These are phyloP conservation scores for Halichoerus grypus DNA, from an alignment of 2,113 vertebrate species.

Conservation along the genomic window DNA sequence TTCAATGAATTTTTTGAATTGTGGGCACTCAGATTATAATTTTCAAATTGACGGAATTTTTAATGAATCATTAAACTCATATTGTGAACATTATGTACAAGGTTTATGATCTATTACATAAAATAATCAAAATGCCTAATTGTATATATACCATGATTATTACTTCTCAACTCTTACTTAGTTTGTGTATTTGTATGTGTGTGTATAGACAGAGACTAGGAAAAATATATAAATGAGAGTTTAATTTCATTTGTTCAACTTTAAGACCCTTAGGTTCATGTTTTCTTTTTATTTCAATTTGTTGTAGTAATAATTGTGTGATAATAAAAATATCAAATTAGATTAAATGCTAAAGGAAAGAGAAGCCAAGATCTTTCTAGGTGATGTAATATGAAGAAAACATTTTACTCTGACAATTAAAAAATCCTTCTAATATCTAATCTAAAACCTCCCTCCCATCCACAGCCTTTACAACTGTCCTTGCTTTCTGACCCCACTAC, in stretches of 20 bases:
- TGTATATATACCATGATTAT: background rate
- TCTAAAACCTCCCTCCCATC: background rate
- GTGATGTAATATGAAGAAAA: slow-evolving; percentile 4
- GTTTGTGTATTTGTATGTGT: background rate
- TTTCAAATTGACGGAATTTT: slow-evolving; percentile 7
- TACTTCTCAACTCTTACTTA: slow-evolving; percentile 5
- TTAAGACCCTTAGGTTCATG: background rate
- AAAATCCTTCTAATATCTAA: background rate
- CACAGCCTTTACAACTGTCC: background rate
- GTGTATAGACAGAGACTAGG: background rate
- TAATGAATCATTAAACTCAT: slow-evolving; percentile 23
- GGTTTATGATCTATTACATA: background rate
- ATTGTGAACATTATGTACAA: slow-evolving; percentile 6
- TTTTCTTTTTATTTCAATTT: slow-evolving; percentile 62
- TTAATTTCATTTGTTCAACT: slow-evolving; percentile 47
- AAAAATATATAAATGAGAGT: slow-evolving; percentile 11
- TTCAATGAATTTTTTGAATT: slow-evolving; percentile 40
- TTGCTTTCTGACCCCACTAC: background rate
- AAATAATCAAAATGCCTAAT: slow-evolving; percentile 7
- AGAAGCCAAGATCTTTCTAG: background rate
- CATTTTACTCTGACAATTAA: background rate
- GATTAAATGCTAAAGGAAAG: slow-evolving; percentile 52
- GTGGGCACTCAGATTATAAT: background rate
- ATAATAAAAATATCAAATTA: slow-evolving; percentile 62
- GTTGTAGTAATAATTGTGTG: slow-evolving; percentile 52